Evolutionary conservation across 2,797 vertebrate species (phyloP), one percentile per base, ranked within the genome.

Genomic region (Naso thynnoides): DNA sequence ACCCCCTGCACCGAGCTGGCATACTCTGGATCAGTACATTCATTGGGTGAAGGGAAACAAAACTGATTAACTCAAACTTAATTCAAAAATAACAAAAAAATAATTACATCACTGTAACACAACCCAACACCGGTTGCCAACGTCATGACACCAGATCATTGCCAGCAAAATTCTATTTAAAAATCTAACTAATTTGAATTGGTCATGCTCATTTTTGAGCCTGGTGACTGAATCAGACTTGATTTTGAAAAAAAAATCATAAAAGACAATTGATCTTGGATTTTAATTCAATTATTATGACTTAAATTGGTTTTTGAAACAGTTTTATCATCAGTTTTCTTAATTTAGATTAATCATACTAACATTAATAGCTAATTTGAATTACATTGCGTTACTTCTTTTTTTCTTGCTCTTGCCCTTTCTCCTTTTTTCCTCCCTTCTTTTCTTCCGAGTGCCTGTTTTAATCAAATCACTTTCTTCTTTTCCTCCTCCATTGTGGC

Each of bases 391-490:
- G 53, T 16, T 63, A 5, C 33, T 54, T 44, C 2, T 68, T 18
- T 49, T 36, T 39, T 48, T 38, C 29, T 50, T 24, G 56, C 24
- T 33, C 7, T 26, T 47, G 11, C 4, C 13, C 18, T 61, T 31
- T 70, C n/a, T 39, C 23, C 26, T 61, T 52, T 29, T 26, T 26
- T 65, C n/a, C 26, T 19, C 19, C 47, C 7, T n/a, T 65, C 41
- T 69, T 66, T 61, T n/a, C 73, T 61, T 13, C 36, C 2, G 11
- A 63, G 64, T 78, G 63, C 23, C 62, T 59, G 21, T 58, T 87
- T 76, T 62, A 76, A 78, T 84, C 53, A 82, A 73, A 70, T 78
- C 67, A 70, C 70, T 71, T 49, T 53, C 26, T 62, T 68, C 19
- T 66, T 76, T 62, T 61, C 39, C 76, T 53, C 24, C 50, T 81